Conservation (phyloP, 2,797 vertebrate species). For the Epinephelus coioides region DNA sequence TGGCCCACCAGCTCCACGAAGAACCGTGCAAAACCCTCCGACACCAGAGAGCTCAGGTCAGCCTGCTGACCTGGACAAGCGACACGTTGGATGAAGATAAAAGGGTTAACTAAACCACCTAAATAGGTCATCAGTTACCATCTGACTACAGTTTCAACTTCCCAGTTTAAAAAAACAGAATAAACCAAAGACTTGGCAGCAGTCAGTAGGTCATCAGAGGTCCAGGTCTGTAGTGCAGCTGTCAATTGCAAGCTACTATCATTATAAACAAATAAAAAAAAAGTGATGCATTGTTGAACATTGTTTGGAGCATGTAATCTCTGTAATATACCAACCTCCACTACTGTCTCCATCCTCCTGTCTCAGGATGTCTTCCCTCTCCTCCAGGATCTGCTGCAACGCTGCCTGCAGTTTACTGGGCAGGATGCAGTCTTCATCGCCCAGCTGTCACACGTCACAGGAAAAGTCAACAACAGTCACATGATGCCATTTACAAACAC, state of each 20-base stretch:
- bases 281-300: no score
- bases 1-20: conserved; percentile 97
- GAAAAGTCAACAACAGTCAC: conserved; percentile 33
- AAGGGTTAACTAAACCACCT: not conserved
- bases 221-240: no score
- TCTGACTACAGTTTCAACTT: no score
- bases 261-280: not conserved
- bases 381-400: conserved; percentile 93
- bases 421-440: conserved; percentile 96
- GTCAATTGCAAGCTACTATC: not conserved
- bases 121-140: no score
- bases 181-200: no score
- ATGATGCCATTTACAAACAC: conserved; percentile 12
- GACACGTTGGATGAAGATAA: not conserved
- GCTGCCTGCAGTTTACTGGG: conserved; percentile 97
- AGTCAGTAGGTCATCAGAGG: no score
- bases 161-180: no score
- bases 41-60: conserved; percentile 91
- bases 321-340: conserved; percentile 72
- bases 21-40: conserved; percentile 95
- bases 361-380: conserved; percentile 90
- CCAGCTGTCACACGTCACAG: conserved; percentile 84
- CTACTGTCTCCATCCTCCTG: conserved; percentile 72
- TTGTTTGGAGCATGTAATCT: not conserved
- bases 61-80: conserved; percentile 60